phyloP scores from a whole-genome alignment of 2,113 vertebrate genomes.

The Hystrix brachyura region DNA sequence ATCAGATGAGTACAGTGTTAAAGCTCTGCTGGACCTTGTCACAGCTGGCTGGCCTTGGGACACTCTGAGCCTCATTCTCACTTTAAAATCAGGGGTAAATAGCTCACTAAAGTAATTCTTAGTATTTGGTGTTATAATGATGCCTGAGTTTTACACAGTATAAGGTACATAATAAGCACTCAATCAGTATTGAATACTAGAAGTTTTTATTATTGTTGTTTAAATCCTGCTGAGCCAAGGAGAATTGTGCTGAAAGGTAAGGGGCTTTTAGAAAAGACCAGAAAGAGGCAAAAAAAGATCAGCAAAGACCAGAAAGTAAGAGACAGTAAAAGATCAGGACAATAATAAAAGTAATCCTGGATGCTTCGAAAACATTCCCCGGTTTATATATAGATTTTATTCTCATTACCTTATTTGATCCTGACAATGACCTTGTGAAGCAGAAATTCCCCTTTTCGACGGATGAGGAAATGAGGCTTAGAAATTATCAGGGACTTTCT shows the following conservation, averaged over 20 bases:
- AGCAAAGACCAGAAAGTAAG: not conserved
- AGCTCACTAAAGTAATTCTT: not conserved
- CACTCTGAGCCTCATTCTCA: not conserved
- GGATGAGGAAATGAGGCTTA: constrained; percentile 4
- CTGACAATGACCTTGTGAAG: constrained; percentile 48
- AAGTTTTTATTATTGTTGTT: not conserved
- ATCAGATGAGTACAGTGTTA: not conserved
- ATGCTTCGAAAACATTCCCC: not conserved
- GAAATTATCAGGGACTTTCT: constrained; percentile 43
- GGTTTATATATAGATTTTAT: constrained; percentile 24
- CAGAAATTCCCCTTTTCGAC: constrained; percentile 53
- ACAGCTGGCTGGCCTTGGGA: not conserved
- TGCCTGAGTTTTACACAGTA: not conserved
- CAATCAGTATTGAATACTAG: not conserved
- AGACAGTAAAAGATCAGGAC: not conserved
- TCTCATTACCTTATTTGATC: constrained; percentile 56
- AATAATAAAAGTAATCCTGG: not conserved
- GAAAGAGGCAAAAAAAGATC: not conserved
- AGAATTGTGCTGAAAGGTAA: not conserved
- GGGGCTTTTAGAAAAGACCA: not conserved
- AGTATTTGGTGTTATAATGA: not conserved
- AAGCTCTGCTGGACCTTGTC: not conserved
- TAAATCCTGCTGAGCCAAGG: not conserved
- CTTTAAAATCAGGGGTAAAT: constrained; percentile 23
- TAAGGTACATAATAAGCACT: not conserved